Base-by-base conservation (phyloP, 2,888 invertebrate genomes). In the Laspeyria flexula region DNA sequence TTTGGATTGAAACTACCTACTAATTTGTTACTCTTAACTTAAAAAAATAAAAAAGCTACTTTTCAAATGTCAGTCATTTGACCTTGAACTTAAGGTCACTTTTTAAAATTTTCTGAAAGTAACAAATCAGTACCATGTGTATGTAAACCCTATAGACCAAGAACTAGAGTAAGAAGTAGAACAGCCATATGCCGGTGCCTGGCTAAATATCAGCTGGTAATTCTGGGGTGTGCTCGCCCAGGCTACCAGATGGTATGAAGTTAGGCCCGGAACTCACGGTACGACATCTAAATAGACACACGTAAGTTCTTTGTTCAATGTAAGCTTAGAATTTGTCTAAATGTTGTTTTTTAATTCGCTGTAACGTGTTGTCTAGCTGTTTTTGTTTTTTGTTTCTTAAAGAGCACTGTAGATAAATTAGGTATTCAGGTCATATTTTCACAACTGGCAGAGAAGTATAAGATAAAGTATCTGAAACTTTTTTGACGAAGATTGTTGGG, bases 141-240 rank as follows among this genome's bases (percentile, higher is more conserved):
- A 7, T 21, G 11, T 50, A 45, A 33, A 29, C 49, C 34, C 44
- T 38, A 45, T 47, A 59, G 42, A 43, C n/a, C n/a, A n/a, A n/a
- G n/a, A n/a, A n/a, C n/a, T 40, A 41, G 51, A 60, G 35, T 56
- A 55, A 48, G 35, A 51, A 56, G 53, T 49, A 66, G 52, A 55
- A 44, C 55, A 43, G 44, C 47, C 40, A 54, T 15, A 48, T 55
- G 47, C 70, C 65, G 85, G 67, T 61, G 41, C 63, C 71, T 75
- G 85, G 85, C 93, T 94, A 96, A 98, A 98, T 98, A 98, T 98
- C 98, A 98, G 97, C 97, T 97, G 97, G 98, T 98, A 98, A 98
- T 98, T 97, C 96, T 97, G 97, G 96, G 96, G 94, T 93, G 79
- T 29, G 43, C 82, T 89, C 86, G 90, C 96, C 95, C 97, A 96